A percentile compares a stretch with the other conserved stretches of the same genome.
phyloP scores from a whole-genome alignment of 2,113 vertebrate genomes.

The Solea solea region DNA sequence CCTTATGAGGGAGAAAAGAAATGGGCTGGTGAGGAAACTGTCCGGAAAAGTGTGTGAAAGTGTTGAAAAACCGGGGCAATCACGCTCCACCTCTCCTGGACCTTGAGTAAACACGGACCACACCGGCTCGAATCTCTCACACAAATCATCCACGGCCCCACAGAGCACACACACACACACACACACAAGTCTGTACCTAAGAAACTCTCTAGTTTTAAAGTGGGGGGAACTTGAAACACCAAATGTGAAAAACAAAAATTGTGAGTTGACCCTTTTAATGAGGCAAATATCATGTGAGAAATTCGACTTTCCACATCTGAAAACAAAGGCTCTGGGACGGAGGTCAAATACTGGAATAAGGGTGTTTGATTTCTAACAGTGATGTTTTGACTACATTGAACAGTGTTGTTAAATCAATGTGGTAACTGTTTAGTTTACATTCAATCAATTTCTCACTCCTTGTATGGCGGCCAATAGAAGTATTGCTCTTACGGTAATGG shows the following conservation, averaged over 20 bases:
- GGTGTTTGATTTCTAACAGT: not conserved
- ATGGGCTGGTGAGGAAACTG: slow-evolving; percentile 62
- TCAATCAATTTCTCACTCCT: not conserved
- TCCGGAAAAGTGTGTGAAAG: slow-evolving; percentile 72
- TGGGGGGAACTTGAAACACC: too few species aligned
- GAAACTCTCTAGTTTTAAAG: too few species aligned
- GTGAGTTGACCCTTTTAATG: too few species aligned
- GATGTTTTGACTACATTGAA: not conserved
- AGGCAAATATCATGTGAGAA: too few species aligned
- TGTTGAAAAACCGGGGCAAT: slow-evolving; percentile 70
- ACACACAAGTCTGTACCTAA: not conserved
- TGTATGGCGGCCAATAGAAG: not conserved
- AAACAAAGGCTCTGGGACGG: not conserved
- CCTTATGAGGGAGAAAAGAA: slow-evolving; percentile 44
- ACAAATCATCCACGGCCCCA: slow-evolving; percentile 62
- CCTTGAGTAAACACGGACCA: slow-evolving; percentile 71
- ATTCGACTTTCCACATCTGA: not conserved
- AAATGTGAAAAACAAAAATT: too few species aligned
- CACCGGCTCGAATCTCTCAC: slow-evolving; percentile 45
- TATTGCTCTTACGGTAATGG: slow-evolving; percentile 9
- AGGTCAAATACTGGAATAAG: not conserved
- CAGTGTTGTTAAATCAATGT: not conserved
- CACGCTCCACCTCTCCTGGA: slow-evolving; percentile 65
- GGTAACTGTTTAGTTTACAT: not conserved
- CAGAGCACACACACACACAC: not conserved